Conservation (phyloP, 2,888 invertebrate genomes). For the Drosophila vallismaia region DNA sequence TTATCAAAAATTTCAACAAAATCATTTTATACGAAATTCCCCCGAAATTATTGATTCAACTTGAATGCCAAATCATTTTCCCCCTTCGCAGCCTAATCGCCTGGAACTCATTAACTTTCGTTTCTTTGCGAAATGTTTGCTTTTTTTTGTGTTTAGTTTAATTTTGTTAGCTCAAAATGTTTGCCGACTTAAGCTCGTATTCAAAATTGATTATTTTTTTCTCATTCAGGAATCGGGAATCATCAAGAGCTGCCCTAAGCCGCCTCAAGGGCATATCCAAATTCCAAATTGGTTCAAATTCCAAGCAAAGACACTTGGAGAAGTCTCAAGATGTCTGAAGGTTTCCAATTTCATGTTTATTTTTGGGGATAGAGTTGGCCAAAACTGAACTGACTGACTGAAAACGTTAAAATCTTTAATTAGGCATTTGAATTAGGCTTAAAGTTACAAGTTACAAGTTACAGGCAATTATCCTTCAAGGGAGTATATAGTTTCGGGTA, state of each 20-base stretch:
- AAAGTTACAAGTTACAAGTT: too few relatives aligned
- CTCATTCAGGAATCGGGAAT: neutral
- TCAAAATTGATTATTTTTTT: slow-evolving; percentile 2
- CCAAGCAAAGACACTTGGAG: neutral
- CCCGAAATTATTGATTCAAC: slow-evolving; percentile 42
- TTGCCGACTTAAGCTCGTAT: slow-evolving; percentile 1
- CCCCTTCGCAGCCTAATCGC: slow-evolving; percentile 14
- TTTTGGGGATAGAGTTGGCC: neutral
- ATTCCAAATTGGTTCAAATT: slow-evolving; percentile 1
- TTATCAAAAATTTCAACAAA: slow-evolving; percentile 44
- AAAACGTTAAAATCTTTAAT: neutral
- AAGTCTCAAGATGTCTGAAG: slow-evolving; percentile 2
- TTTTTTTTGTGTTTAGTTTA: too few relatives aligned
- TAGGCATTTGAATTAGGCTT: neutral
- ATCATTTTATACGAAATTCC: slow-evolving; percentile 19
- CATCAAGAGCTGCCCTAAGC: neutral
- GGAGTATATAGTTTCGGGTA: too few relatives aligned
- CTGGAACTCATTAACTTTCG: slow-evolving; percentile 38
- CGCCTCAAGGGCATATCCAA: slow-evolving; percentile 3
- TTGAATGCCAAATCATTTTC: slow-evolving; percentile 27
- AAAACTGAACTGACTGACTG: neutral
- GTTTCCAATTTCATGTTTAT: neutral
- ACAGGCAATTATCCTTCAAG: too few relatives aligned
- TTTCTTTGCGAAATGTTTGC: slow-evolving; percentile 9
- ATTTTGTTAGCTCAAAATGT: too few relatives aligned